Evolutionary conservation across 2,113 vertebrate species (phyloP).

Genomic region (Eolophus roseicapilla): DNA sequence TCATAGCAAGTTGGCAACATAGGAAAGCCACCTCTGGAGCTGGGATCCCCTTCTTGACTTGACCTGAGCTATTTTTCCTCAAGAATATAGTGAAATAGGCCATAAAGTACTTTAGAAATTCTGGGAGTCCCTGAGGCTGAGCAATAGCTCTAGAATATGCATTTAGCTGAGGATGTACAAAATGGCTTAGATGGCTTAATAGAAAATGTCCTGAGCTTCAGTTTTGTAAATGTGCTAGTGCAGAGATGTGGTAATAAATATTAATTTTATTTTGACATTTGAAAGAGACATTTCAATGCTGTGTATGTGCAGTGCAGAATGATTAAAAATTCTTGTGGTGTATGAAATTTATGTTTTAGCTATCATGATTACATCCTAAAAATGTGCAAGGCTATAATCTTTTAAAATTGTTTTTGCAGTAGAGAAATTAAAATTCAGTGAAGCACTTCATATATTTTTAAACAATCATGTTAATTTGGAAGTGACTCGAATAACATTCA

Average conservation of each 20-base stretch:
- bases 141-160: constrained; percentile 39
- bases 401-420: constrained; percentile 74
- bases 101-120: constrained; percentile 16
- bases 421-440: constrained; percentile 73
- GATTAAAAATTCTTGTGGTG: constrained; percentile 77
- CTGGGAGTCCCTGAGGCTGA: constrained; percentile 1
- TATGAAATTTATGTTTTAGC: constrained; percentile 77
- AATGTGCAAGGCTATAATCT: constrained; percentile 73
- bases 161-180: constrained; percentile 14
- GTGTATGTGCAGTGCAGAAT: constrained; percentile 60
- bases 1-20: neutral
- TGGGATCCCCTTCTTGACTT: neutral
- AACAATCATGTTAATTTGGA: constrained; percentile 65
- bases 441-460: constrained; percentile 71
- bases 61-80: neutral
- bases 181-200: constrained; percentile 14
- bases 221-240: constrained; percentile 59
- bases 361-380: constrained; percentile 71
- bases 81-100: neutral
- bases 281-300: constrained; percentile 73
- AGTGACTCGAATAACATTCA: constrained; percentile 33
- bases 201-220: constrained; percentile 12
- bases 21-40: neutral
- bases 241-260: constrained; percentile 74
- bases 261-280: constrained; percentile 81